Evolutionary conservation across 30 jellyfish, hydroid and myxozoan genomes (phyloP).

Genomic region (Turritopsis dohrnii): DNA sequence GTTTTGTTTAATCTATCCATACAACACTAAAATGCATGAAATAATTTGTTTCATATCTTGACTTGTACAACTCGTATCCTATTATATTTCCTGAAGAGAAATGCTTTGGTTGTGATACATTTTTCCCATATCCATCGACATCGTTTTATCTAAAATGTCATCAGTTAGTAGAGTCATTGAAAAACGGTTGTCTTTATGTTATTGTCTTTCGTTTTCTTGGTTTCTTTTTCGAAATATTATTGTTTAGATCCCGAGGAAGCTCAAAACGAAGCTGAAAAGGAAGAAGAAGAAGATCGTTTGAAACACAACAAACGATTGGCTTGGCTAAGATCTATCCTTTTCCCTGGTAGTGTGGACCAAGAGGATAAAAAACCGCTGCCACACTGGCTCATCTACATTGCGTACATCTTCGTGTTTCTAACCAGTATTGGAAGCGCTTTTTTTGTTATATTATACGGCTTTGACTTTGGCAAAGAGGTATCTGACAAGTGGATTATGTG

Average conservation of each 20-base stretch:
- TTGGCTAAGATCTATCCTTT: slow-evolving; percentile 43
- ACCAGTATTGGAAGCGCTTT: slow-evolving; percentile 59
- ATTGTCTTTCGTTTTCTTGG: too few relatives aligned
- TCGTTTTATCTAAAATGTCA: too few relatives aligned
- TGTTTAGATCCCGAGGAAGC: not conserved
- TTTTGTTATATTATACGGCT: slow-evolving; percentile 71
- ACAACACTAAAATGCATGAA: too few relatives aligned
- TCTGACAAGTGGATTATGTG: slow-evolving; percentile 82
- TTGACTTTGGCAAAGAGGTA: slow-evolving; percentile 76
- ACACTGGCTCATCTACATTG: slow-evolving; percentile 78
- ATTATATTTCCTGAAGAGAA: too few relatives aligned
- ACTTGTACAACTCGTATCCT: too few relatives aligned
- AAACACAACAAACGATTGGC: not conserved
- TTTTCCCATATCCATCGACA: too few relatives aligned
- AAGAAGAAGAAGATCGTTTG: not conserved
- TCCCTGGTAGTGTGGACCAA: slow-evolving; percentile 83
- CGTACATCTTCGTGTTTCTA: slow-evolving; percentile 51
- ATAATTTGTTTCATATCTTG: too few relatives aligned
- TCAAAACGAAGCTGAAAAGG: not conserved
- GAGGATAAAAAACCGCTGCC: slow-evolving; percentile 70
- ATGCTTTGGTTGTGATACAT: too few relatives aligned
- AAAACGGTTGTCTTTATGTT: too few relatives aligned
- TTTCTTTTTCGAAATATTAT: too few relatives aligned
- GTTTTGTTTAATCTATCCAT: too few relatives aligned
- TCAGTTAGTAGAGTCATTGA: too few relatives aligned